Evolutionary conservation across 2,888 invertebrate genomes (phyloP).

Genomic region (Phytoseiulus persimilis): DNA sequence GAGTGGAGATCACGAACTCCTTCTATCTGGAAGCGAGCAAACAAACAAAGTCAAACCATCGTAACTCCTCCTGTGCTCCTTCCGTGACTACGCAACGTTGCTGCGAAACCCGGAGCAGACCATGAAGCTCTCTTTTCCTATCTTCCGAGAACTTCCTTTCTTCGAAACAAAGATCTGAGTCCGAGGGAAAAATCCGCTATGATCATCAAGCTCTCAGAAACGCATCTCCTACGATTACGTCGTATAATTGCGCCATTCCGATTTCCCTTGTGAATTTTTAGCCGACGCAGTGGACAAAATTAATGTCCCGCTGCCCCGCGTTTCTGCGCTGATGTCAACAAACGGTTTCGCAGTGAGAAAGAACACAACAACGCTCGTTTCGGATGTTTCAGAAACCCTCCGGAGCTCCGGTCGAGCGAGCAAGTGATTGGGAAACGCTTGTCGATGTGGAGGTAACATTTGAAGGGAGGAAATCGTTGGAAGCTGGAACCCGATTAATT

Average conservation of each 20-base stretch:
- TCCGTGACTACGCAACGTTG: neutral
- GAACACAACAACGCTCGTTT: neutral
- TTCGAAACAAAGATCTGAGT: neutral
- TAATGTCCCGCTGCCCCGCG: neutral
- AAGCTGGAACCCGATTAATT: too few species aligned
- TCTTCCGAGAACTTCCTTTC: neutral
- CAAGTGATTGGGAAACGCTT: too few species aligned
- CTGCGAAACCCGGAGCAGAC: neutral
- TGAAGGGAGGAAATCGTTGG: too few species aligned
- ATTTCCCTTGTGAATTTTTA: neutral
- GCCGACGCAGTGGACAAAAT: neutral
- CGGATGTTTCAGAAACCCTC: too few species aligned
- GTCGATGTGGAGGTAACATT: too few species aligned
- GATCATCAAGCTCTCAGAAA: neutral
- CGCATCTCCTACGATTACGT: neutral
- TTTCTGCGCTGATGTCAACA: neutral
- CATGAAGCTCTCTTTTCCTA: neutral
- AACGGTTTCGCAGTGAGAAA: neutral
- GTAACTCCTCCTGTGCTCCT: neutral
- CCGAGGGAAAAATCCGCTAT: neutral
- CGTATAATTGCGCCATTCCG: neutral
- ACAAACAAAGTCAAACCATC: neutral
- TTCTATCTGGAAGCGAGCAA: conserved; percentile 12
- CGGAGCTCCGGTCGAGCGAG: too few species aligned
- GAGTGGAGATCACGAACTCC: conserved; percentile 38